Conservation (phyloP, 1,140 invertebrate species). For the Drosophila virilis region DNA sequence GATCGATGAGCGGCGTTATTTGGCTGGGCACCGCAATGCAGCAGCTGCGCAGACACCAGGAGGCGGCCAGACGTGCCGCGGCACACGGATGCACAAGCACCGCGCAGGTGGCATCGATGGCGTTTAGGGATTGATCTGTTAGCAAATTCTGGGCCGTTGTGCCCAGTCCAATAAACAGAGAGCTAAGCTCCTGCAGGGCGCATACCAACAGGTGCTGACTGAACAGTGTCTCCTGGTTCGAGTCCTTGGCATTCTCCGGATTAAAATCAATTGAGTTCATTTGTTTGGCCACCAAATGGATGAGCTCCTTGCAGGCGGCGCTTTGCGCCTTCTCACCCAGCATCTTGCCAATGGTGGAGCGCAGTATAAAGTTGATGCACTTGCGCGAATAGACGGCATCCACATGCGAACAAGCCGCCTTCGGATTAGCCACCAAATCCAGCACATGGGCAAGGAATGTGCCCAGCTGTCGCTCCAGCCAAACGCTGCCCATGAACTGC, state of each 20-base stretch:
- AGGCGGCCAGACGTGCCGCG: constrained; percentile 95
- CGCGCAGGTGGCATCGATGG: constrained; percentile 86
- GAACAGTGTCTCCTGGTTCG: constrained; percentile 94
- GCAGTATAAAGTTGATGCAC: constrained; percentile 97
- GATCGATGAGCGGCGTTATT: constrained; percentile 96
- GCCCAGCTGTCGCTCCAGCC: constrained; percentile 96
- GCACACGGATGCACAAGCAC: constrained; percentile 95
- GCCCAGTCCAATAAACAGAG: constrained; percentile 93
- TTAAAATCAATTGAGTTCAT: constrained; percentile 97
- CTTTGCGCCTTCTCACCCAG: constrained; percentile 98
- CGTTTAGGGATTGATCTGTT: constrained; percentile 92
- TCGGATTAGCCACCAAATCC: constrained; percentile 96
- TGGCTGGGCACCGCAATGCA: constrained; percentile 97
- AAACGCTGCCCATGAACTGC: constrained; percentile 95
- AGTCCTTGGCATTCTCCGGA: constrained; percentile 95
- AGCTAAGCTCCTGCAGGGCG: constrained; percentile 96
- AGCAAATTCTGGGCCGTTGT: constrained; percentile 96
- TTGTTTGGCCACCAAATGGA: constrained; percentile 95
- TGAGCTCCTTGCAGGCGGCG: constrained; percentile 97
- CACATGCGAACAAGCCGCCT: constrained; percentile 96
- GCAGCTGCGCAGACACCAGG: constrained; percentile 96
- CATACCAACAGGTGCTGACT: constrained; percentile 97
- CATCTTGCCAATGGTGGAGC: constrained; percentile 95
- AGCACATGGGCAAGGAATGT: constrained; percentile 94
- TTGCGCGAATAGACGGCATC: constrained; percentile 99